Base-by-base conservation (phyloP, 2,888 invertebrate species). In the Leptinotarsa rubiginosa region DNA sequence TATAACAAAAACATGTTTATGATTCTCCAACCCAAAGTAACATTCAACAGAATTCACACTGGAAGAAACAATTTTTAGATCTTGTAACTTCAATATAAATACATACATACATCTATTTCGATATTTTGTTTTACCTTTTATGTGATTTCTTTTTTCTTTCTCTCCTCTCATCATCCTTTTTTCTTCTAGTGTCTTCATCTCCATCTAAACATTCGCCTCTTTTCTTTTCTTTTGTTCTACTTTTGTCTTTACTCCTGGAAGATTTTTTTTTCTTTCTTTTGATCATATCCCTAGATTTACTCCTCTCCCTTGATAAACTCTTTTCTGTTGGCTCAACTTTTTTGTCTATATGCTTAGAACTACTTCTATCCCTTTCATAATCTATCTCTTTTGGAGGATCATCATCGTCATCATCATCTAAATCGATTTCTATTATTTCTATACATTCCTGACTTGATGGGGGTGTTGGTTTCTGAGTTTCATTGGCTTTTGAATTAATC, bases 81-180 rank as follows among this genome's bases (percentile, higher is more conserved):
- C 4, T 31, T 7, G 10, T 7, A 31, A 31, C 31, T 31, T 31
- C 31, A 31, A 31, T 31, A 31, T 31, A 7, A 7, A 1, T 31
- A 31, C 31, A 31, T 31, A 31, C 31, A 31, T 31, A 31, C 10
- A 31, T 31, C 31, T 10, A 1, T 31, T 31, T 31, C 31, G 7
- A 31, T 50, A 50, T 50, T 50, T 50, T 3, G n/a, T 49, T 47
- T 1, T 83, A 90, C 89, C 89, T 88, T 86, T 88, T 89, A 79
- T 88, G 88, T 3, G 88, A 87, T 75, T 87, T 89, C 77, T 89
- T 90, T 84, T 88, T 89, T 78, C 88, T 89, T 18, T 82, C 80
- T 54, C 73, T 78, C 85, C 52, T 89, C 86, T 76, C 70, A n/a
- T 67, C 75, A 22, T 69, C 73, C 54, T 75, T 79, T 67, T 75